Evolutionary conservation across 2,797 vertebrate genomes (phyloP).

Genomic region (Anguilla marmorata): DNA sequence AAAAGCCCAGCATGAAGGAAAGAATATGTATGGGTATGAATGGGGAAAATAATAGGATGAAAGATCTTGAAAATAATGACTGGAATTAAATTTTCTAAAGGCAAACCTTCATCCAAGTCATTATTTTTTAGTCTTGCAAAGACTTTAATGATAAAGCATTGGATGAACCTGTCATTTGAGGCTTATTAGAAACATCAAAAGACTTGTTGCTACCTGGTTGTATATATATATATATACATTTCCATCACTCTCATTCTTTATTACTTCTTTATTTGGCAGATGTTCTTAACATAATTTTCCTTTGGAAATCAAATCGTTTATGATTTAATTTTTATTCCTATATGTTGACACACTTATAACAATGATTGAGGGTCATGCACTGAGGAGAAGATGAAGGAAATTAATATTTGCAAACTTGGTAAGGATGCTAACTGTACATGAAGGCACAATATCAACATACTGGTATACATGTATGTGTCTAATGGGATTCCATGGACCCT

Average conservation of each 20-base stretch:
- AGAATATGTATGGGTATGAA: slow-evolving; percentile 2
- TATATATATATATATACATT: background rate
- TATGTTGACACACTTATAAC: background rate
- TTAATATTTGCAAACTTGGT: background rate
- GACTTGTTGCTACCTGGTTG: background rate
- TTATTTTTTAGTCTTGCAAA: slow-evolving; percentile 60
- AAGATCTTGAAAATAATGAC: slow-evolving; percentile 55
- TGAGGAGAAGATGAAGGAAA: background rate
- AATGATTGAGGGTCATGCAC: background rate
- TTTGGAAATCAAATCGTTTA: background rate
- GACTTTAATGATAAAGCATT: slow-evolving; percentile 68
- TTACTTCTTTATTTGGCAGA: background rate
- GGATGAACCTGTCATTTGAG: slow-evolving; percentile 63
- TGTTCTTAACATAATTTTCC: background rate
- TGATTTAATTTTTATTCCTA: background rate
- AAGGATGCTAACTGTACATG: background rate
- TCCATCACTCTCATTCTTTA: background rate
- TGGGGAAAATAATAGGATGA: slow-evolving; percentile 51
- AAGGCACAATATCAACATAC: background rate
- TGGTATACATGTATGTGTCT: background rate
- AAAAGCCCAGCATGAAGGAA: slow-evolving; percentile 24
- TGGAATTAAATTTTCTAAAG: slow-evolving; percentile 62
- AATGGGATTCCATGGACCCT: background rate
- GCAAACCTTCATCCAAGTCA: slow-evolving; percentile 57
- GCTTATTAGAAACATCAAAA: slow-evolving; percentile 66